These are phyloP conservation scores for Meloidogyne hapla DNA, from an alignment of 1,140 invertebrate species.

Conservation along the genomic window DNA sequence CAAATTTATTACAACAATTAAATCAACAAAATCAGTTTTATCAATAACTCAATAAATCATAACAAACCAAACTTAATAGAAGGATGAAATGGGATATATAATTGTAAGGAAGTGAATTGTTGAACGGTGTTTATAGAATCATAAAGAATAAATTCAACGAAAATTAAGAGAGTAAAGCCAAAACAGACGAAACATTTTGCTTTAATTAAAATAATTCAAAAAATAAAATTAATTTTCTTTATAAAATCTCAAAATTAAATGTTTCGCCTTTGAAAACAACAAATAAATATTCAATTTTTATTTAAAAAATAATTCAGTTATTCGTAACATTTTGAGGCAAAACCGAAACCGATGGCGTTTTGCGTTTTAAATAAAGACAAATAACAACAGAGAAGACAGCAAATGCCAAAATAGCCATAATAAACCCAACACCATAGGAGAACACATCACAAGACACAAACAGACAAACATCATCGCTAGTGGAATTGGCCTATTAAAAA, in stretches of 20 bases:
- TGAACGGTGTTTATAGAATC: not conserved
- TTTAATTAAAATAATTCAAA: not conserved
- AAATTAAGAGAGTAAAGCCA: not conserved
- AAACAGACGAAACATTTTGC: not conserved
- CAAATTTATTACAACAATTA: too few species aligned
- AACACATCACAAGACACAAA: not conserved
- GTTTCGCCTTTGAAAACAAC: not conserved
- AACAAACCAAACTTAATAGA: not conserved
- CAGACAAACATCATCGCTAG: not conserved
- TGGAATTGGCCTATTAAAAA: not conserved
- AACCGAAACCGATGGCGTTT: not conserved
- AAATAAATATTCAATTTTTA: not conserved
- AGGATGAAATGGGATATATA: not conserved
- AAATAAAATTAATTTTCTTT: not conserved
- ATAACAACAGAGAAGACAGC: not conserved
- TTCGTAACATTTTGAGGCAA: not conserved
- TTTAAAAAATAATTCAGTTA: not conserved
- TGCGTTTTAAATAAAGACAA: not conserved
- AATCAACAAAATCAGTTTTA: not conserved
- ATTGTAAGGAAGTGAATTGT: not conserved
- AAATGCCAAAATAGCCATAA: not conserved
- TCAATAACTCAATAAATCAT: not conserved
- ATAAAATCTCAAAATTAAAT: not conserved
- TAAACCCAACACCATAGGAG: not conserved
- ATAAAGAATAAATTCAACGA: not conserved